phyloP scores from a whole-genome alignment of 1,140 invertebrate species.

The Charaxes varanes region DNA sequence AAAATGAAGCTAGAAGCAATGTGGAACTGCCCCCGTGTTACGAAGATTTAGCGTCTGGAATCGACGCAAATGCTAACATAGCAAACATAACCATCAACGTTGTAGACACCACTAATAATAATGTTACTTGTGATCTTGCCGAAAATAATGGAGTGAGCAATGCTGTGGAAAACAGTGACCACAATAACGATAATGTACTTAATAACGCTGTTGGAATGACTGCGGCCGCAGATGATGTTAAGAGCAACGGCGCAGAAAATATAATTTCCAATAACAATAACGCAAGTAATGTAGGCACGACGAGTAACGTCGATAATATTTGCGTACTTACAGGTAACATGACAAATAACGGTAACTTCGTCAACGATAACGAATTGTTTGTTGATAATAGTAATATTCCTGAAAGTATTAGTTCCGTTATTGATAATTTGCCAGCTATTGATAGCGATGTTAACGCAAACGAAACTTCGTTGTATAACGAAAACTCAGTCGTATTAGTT shows the following conservation, averaged over 20 bases:
- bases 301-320: background rate
- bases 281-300: too few species aligned
- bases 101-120: conserved; percentile 3
- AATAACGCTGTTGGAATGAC: background rate
- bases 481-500: too few species aligned
- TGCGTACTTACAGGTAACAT: too few species aligned
- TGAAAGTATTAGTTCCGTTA: conserved; percentile 41
- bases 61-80: conserved; percentile 24
- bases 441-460: conserved; percentile 55
- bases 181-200: background rate
- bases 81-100: conserved; percentile 1
- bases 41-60: conserved; percentile 37
- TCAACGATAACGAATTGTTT: conserved; percentile 6
- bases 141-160: background rate
- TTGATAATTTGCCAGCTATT: conserved; percentile 54
- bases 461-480: conserved; percentile 18
- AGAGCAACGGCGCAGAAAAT: background rate
- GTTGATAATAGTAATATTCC: conserved; percentile 10
- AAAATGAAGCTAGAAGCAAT: conserved; percentile 42
- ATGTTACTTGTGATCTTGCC: conserved; percentile 5
- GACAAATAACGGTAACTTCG: conserved; percentile 12
- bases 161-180: background rate
- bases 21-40: conserved; percentile 60
- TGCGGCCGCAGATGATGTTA: background rate
- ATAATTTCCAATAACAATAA: too few species aligned